Evolutionary conservation across 2,113 vertebrate species (phyloP).

Genomic region (Phyllopteryx taeniolatus): DNA sequence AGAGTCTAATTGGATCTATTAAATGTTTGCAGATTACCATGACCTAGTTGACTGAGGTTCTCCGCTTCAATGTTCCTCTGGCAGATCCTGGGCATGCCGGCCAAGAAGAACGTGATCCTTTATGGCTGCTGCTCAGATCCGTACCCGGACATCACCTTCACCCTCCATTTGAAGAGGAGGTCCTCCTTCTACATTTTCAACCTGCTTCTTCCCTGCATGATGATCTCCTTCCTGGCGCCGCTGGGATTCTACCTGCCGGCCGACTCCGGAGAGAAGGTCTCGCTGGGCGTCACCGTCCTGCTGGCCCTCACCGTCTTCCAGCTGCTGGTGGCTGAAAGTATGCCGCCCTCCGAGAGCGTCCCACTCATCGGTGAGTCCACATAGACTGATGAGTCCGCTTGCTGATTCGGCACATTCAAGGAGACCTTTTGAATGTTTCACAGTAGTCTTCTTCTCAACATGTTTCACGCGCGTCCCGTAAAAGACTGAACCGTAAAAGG

Average conservation of each 20-base stretch:
- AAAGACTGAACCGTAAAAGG: too few relatives aligned
- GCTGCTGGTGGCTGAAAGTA: slow-evolving; percentile 96
- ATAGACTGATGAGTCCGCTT: background rate
- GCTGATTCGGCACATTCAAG: background rate
- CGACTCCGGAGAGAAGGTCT: slow-evolving; percentile 92
- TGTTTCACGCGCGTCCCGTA: background rate
- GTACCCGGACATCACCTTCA: slow-evolving; percentile 89
- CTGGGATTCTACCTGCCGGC: slow-evolving; percentile 89
- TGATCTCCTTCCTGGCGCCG: slow-evolving; percentile 88
- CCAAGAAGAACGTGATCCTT: slow-evolving; percentile 79
- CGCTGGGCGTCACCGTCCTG: slow-evolving; percentile 91
- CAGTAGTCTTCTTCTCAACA: background rate
- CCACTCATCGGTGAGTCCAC: slow-evolving; percentile 83
- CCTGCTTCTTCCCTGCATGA: slow-evolving; percentile 88
- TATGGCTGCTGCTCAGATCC: slow-evolving; percentile 92
- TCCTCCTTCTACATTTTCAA: slow-evolving; percentile 93
- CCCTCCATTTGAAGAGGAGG: slow-evolving; percentile 80
- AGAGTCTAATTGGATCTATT: too few relatives aligned
- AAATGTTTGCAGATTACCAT: too few relatives aligned
- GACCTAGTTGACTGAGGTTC: background rate
- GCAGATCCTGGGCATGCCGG: slow-evolving; percentile 84
- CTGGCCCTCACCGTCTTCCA: slow-evolving; percentile 96
- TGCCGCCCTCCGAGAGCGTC: slow-evolving; percentile 95
- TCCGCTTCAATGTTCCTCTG: background rate
- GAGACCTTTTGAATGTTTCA: too few relatives aligned